Base-by-base conservation (phyloP, 2,797 vertebrate genomes). In the Apogon talboti region DNA sequence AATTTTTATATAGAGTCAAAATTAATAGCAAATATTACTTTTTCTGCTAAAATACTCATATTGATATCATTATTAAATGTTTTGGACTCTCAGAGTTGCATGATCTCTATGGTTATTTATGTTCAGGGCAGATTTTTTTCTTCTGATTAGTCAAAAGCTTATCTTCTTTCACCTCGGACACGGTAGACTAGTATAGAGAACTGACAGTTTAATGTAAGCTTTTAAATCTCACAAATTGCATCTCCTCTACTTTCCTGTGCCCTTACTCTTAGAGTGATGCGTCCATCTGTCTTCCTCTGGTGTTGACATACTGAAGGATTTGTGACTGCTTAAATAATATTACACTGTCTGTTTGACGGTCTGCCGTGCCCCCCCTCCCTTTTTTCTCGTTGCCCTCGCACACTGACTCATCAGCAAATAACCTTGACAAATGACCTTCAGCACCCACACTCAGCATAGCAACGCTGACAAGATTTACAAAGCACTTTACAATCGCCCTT, bases 401-500 rank as follows among this genome's bases (percentile, higher is more conserved):
- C 21, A 1, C 71, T 87, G 83, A 90, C 78, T 88, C 85, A 88
- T 86, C 81, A 68, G 68, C 61, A 80, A 81, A 86, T 80, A 88
- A 89, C 86, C 85, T 88, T 90, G 81, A 91, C 64, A 85, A 87
- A 86, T 71, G 79, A 90, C 86, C 87, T 85, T 87, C 76, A 86
- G 60, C 81, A 57, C 80, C 74, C 80, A 84, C 85, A 69, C 66
- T 74, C 65, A 33, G 65, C 65, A 74, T 37, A 33, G 68, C 69
- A 78, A 67, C 50, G 60, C 80, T 55, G 65, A 82, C 58, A 74
- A 85, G 77, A 86, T 84, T 75, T 83, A 80, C 57, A 76, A 78
- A 82, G 74, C 73, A 69, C 74, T 82, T 85, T 50, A 37, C 16
- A 74, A 63, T 35, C 35, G 58, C 63, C 72, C 68, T 78, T 74